phyloP scores from a whole-genome alignment of 2,113 vertebrate genomes.

The Pedionomus torquatus region DNA sequence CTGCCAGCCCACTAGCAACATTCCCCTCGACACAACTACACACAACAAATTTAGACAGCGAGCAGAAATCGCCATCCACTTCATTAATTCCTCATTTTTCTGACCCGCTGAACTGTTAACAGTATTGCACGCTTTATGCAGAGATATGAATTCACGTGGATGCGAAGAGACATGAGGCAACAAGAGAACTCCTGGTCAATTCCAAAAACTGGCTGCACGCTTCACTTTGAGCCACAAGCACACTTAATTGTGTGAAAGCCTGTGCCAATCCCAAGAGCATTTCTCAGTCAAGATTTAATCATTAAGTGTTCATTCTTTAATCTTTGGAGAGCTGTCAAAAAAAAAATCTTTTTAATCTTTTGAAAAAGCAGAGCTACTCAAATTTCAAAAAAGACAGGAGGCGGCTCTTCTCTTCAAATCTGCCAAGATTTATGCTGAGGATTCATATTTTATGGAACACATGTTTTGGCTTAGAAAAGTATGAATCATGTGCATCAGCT shows the following conservation, averaged over 20 bases:
- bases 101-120: constrained; percentile 82
- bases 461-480: background rate
- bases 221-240: background rate
- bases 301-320: constrained; percentile 29
- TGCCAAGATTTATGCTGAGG: constrained; percentile 16
- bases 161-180: constrained; percentile 74
- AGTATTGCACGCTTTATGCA: constrained; percentile 74
- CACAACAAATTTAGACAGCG: constrained; percentile 78
- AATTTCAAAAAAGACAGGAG: constrained; percentile 24
- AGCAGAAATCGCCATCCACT: constrained; percentile 77
- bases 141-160: constrained; percentile 79
- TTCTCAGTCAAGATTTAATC: constrained; percentile 50
- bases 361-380: background rate
- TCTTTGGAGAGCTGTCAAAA: constrained; percentile 19
- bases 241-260: background rate
- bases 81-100: constrained; percentile 81
- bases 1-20: constrained; percentile 51
- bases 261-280: background rate
- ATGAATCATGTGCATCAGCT: background rate
- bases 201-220: constrained; percentile 68
- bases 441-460: constrained; percentile 30
- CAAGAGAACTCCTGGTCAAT: constrained; percentile 68
- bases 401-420: background rate
- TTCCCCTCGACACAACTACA: constrained; percentile 64
- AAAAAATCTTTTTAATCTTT: background rate